phyloP scores from a whole-genome alignment of 1,140 invertebrate species.

The Heliconius himera region DNA sequence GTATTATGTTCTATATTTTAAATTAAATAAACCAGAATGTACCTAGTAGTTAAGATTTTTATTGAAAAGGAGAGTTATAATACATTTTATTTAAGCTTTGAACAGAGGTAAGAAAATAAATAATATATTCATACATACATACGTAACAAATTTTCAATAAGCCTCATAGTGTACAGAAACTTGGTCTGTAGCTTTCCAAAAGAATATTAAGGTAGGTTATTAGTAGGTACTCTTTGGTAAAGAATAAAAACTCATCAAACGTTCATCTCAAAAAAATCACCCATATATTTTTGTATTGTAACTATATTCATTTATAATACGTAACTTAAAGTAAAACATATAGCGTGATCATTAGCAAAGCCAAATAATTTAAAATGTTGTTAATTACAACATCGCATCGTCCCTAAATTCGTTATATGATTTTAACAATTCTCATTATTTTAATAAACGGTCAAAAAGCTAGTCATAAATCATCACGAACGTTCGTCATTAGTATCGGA shows the following conservation, averaged over 20 bases:
- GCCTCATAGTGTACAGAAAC: no score
- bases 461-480: conserved; percentile 68
- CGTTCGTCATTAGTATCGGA: conserved; percentile 59
- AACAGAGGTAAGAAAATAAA: no score
- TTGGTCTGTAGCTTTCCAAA: no score
- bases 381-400: conserved; percentile 43
- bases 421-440: conserved; percentile 70
- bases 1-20: no score
- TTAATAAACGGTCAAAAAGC: conserved; percentile 63
- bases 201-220: no score
- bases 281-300: background rate
- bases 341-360: conserved; percentile 36
- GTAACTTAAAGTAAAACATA: conserved; percentile 14
- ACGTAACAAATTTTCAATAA: no score
- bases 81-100: no score
- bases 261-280: background rate
- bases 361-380: conserved; percentile 39
- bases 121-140: no score
- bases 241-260: background rate
- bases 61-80: no score
- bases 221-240: no score
- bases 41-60: no score
- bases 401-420: conserved; percentile 45
- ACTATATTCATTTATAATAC: background rate
- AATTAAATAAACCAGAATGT: no score